Percentiles rank a stretch among this genome's conserved stretches.
Conservation (phyloP, 2,113 vertebrate species). For the Onychorhynchus coronatus region DNA sequence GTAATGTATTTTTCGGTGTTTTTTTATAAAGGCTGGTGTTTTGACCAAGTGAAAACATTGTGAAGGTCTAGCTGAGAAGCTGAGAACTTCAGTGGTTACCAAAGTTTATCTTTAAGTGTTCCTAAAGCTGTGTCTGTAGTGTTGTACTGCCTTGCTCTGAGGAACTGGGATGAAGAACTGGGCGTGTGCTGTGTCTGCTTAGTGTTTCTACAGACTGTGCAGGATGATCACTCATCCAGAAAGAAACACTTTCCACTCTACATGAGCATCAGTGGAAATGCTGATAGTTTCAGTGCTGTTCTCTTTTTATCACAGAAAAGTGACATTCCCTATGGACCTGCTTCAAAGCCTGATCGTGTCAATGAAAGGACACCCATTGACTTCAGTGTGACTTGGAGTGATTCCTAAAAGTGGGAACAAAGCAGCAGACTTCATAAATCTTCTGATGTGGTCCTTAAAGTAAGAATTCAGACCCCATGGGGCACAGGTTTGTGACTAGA, state of each 20-base stretch:
- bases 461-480: slow-evolving; percentile 10
- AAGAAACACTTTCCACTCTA: slow-evolving; percentile 1
- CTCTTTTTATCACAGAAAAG: neutral
- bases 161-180: neutral
- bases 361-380: slow-evolving; percentile 35
- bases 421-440: slow-evolving; percentile 33
- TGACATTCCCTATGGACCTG: neutral
- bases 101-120: neutral
- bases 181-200: neutral
- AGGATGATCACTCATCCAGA: neutral
- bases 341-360: neutral
- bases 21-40: neutral
- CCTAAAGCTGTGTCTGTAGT: neutral
- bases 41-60: neutral
- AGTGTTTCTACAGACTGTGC: neutral
- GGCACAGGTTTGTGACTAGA: slow-evolving; percentile 48
- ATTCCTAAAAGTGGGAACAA: slow-evolving; percentile 48
- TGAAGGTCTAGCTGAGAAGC: neutral
- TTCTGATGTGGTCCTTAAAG: slow-evolving; percentile 50
- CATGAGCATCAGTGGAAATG: neutral
- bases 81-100: neutral
- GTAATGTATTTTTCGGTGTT: neutral
- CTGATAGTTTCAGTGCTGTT: neutral
- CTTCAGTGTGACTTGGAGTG: slow-evolving; percentile 30
- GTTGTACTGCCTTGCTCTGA: neutral